Conservation (phyloP, 2,888 invertebrate genomes). For the Parnassius smintheus region DNA sequence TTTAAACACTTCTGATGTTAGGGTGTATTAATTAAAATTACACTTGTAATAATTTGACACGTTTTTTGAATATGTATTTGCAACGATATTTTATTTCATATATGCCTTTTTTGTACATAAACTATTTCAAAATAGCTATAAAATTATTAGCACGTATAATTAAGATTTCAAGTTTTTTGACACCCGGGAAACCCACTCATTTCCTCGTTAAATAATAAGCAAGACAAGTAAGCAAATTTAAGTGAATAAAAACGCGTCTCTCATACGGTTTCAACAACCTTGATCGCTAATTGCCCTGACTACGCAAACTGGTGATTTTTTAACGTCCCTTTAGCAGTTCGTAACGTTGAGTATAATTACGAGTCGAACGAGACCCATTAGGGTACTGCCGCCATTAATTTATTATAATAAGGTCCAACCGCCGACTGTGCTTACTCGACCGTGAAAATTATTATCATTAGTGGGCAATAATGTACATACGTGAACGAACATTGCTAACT, state of each 20-base stretch:
- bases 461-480: conserved; percentile 48
- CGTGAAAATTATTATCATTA: conserved; percentile 76
- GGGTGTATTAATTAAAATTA: too few relatives aligned
- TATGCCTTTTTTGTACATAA: too few relatives aligned
- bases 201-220: conserved; percentile 14
- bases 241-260: conserved; percentile 1
- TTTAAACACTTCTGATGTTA: too few relatives aligned
- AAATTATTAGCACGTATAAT: too few relatives aligned
- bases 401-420: conserved; percentile 77
- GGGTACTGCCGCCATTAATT: conserved; percentile 67
- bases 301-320: conserved; percentile 42
- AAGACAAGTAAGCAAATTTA: background rate
- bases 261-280: conserved; percentile 29
- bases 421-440: conserved; percentile 66
- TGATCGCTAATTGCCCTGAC: conserved; percentile 33
- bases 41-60: too few relatives aligned
- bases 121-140: too few relatives aligned
- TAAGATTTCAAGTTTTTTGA: too few relatives aligned
- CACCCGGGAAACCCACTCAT: background rate
- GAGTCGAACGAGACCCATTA: conserved; percentile 56
- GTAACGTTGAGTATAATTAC: conserved; percentile 67
- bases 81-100: too few relatives aligned
- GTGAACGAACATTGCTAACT: conserved; percentile 33
- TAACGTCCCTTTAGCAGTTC: conserved; percentile 59
- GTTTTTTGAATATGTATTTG: too few relatives aligned